Conservation (phyloP, 92 coral and sea anemone genomes). For the Porites cylindrica region DNA sequence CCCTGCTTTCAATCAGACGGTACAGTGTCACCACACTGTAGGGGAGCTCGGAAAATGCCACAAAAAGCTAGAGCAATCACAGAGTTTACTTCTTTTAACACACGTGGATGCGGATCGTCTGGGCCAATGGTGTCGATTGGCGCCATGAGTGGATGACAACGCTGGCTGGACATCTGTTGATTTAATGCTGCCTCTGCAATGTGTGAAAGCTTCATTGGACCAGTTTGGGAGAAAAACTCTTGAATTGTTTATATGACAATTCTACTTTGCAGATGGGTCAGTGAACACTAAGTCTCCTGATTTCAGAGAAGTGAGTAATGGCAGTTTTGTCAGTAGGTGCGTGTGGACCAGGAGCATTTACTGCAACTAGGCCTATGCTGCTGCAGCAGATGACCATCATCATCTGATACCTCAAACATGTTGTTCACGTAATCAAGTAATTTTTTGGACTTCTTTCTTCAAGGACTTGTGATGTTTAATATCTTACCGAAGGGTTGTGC, state of each 20-base stretch:
- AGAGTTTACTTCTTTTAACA: background rate
- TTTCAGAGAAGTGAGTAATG: background rate
- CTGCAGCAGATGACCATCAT: too few species aligned
- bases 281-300: background rate
- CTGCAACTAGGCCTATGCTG: background rate
- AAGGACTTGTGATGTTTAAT: too few species aligned
- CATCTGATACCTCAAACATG: background rate
- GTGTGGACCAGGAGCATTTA: background rate
- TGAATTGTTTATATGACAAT: background rate
- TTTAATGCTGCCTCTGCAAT: background rate
- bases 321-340: background rate
- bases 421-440: background rate
- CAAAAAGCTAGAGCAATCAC: background rate
- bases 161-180: constrained; percentile 14
- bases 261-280: background rate
- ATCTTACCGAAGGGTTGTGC: too few species aligned
- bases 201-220: constrained; percentile 1
- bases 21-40: too few species aligned
- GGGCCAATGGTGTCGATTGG: constrained; percentile 33
- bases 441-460: background rate
- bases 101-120: constrained; percentile 7
- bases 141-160: constrained; percentile 37
- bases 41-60: background rate
- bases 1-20: background rate
- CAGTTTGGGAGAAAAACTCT: constrained; percentile 19